Evolutionary conservation across 2,113 vertebrate genomes (phyloP).

Genomic region (Anarrhichthys ocellatus): DNA sequence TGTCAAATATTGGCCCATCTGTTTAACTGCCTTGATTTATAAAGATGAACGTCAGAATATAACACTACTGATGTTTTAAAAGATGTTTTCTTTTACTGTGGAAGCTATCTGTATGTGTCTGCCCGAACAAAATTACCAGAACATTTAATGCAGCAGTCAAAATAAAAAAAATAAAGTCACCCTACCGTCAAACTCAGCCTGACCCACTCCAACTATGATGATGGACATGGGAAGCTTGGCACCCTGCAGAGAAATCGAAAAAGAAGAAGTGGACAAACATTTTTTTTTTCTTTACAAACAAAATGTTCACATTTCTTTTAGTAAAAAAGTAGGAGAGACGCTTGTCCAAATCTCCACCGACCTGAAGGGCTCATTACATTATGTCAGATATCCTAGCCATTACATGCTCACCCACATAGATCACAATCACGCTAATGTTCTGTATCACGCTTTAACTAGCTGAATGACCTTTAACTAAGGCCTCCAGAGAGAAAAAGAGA

Average conservation of each 20-base stretch:
- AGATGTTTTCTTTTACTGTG: background rate
- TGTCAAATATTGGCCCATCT: constrained; percentile 24
- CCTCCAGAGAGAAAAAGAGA: background rate
- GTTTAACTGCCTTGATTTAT: constrained; percentile 13
- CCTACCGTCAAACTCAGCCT: constrained; percentile 81
- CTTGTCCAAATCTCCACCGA: constrained; percentile 21
- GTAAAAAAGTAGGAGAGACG: background rate
- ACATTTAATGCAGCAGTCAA: constrained; percentile 12
- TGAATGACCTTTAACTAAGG: constrained; percentile 33
- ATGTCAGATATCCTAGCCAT: constrained; percentile 14
- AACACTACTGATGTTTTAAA: background rate
- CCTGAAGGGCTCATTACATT: constrained; percentile 28
- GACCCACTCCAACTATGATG: constrained; percentile 82
- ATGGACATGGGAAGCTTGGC: constrained; percentile 82
- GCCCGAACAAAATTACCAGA: background rate
- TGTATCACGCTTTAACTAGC: constrained; percentile 27
- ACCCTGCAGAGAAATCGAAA: constrained; percentile 64
- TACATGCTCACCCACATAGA: constrained; percentile 17
- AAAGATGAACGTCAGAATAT: background rate
- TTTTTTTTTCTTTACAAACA: background rate
- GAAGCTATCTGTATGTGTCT: background rate
- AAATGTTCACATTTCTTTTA: background rate
- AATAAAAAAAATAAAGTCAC: background rate
- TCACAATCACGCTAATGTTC: constrained; percentile 39
- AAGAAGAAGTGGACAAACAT: background rate